phyloP scores from a whole-genome alignment of 2,113 vertebrate species.

The Raphicerus campestris region DNA sequence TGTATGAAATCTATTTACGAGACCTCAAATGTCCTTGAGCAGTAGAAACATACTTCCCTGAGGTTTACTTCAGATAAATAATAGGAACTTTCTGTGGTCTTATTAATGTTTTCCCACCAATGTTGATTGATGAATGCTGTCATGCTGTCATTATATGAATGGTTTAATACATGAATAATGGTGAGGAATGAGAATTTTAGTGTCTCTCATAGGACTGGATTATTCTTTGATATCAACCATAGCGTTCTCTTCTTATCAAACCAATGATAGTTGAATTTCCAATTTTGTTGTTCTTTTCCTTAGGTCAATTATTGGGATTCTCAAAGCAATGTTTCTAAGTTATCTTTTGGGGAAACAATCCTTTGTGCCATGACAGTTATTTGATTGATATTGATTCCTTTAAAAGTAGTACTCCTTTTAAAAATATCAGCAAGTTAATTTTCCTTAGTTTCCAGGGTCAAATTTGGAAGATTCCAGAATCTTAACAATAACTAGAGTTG shows the following conservation, averaged over 20 bases:
- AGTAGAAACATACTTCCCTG: background rate
- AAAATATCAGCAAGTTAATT: background rate
- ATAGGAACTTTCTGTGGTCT: background rate
- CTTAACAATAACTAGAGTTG: background rate
- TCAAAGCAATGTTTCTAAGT: background rate
- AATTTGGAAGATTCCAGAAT: background rate
- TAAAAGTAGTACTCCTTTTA: background rate
- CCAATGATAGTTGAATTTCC: background rate
- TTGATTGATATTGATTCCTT: background rate
- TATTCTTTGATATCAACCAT: background rate
- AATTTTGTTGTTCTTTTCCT: background rate
- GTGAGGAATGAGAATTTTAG: background rate
- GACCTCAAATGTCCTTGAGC: background rate
- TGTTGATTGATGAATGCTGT: background rate
- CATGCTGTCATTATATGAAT: background rate
- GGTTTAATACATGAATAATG: background rate
- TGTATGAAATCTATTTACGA: background rate
- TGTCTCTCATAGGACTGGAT: background rate
- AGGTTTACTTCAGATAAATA: background rate
- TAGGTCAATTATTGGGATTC: background rate
- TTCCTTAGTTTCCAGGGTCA: background rate
- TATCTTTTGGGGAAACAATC: background rate
- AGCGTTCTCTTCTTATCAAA: background rate
- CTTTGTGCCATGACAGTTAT: background rate
- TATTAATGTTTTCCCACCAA: background rate